phyloP scores from a whole-genome alignment of 2,113 vertebrate species.

The Neoarius graeffei region DNA sequence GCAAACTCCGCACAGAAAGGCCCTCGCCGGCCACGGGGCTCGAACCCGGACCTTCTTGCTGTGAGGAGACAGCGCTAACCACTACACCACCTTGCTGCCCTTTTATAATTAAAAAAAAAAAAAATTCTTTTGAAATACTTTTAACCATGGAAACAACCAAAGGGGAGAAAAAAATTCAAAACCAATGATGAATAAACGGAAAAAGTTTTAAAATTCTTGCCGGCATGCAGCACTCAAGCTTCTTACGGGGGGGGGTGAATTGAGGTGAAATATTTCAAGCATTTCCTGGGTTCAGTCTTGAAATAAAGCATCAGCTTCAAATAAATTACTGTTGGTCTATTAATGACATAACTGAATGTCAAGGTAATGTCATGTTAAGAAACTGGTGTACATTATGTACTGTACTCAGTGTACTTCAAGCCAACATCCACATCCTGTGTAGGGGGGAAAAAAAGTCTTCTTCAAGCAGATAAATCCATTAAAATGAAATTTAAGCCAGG shows the following conservation, averaged over 20 bases:
- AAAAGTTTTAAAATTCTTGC: not conserved
- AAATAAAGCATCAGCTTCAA: not conserved
- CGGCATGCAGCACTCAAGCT: not conserved
- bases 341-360: not conserved
- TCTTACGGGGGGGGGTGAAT: no score
- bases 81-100: no score
- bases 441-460: not conserved
- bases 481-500: not conserved
- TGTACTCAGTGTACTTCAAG: not conserved
- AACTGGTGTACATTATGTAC: not conserved
- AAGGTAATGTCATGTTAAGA: not conserved
- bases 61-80: no score
- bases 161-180: not conserved
- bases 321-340: not conserved
- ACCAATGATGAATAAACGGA: not conserved
- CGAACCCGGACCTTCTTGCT: no score
- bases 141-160: conserved; percentile 14
- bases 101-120: no score
- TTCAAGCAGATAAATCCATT: not conserved
- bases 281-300: not conserved
- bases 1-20: no score
- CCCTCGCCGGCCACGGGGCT: no score
- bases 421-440: not conserved
- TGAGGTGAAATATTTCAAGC: not conserved
- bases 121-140: conserved; percentile 12